Conservation (phyloP, 2,797 vertebrate species). For the Phaenicophaeus curvirostris region DNA sequence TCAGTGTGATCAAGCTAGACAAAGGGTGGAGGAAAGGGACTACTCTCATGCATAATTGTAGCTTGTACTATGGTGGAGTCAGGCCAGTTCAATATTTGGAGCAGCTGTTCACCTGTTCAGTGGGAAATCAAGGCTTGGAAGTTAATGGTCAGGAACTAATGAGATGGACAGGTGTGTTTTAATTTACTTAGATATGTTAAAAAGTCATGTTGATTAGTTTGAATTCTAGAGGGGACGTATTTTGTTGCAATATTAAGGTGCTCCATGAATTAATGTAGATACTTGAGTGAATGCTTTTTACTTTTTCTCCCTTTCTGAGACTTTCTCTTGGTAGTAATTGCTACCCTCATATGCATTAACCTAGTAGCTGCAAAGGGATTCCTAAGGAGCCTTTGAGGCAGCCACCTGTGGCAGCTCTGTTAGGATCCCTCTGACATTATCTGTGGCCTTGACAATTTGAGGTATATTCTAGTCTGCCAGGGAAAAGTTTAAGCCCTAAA, state of each 20-base stretch:
- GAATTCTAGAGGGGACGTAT: neutral
- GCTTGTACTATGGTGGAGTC: neutral
- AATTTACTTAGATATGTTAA: slow-evolving; percentile 2
- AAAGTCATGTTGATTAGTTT: neutral
- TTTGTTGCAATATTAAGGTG: neutral
- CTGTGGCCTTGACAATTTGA: slow-evolving; percentile 1
- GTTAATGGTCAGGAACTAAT: neutral
- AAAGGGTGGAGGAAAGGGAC: neutral
- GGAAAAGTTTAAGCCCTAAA: slow-evolving; percentile 56
- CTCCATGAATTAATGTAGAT: neutral
- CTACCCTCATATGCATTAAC: neutral
- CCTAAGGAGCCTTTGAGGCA: slow-evolving; percentile 29
- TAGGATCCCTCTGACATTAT: slow-evolving; percentile 3
- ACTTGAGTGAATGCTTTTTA: neutral
- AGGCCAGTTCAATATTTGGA: neutral
- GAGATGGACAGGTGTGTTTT: neutral
- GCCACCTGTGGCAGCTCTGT: neutral
- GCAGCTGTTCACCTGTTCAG: neutral
- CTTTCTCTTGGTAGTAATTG: neutral
- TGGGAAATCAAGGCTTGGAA: neutral
- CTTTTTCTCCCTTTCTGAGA: neutral
- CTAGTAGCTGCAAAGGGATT: slow-evolving; percentile 12
- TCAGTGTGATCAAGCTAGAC: neutral
- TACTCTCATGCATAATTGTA: neutral
- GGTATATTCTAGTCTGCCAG: slow-evolving; percentile 31